These are phyloP conservation scores for Centrocercus urophasianus DNA, from an alignment of 2,113 vertebrate genomes.

Conservation along the genomic window DNA sequence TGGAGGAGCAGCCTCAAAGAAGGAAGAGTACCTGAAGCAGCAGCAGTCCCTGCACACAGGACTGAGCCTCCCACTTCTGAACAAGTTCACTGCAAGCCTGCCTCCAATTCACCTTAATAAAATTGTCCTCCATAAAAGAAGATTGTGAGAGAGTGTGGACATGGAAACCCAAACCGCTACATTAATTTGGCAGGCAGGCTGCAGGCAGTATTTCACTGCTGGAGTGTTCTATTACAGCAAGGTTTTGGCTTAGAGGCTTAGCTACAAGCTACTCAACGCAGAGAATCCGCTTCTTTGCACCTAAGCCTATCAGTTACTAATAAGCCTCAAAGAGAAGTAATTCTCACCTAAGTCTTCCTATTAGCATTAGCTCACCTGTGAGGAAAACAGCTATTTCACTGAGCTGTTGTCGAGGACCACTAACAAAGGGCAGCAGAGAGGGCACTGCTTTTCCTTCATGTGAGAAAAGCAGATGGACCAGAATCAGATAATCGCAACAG, in stretches of 20 bases:
- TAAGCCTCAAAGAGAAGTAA: neutral
- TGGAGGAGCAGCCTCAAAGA: neutral
- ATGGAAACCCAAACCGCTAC: rapidly evolving
- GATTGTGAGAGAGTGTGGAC: rapidly evolving
- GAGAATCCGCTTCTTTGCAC: neutral
- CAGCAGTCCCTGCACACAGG: neutral
- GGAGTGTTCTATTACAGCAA: neutral
- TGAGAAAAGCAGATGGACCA: neutral
- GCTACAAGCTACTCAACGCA: neutral
- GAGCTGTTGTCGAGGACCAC: neutral
- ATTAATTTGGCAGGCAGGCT: neutral
- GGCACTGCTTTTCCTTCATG: neutral
- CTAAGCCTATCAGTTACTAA: neutral
- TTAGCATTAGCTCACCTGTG: neutral
- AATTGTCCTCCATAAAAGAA: neutral
- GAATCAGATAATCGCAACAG: neutral
- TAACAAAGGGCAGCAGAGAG: neutral
- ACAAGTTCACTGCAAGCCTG: neutral
- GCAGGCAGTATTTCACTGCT: rapidly evolving
- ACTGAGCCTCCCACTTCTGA: neutral
- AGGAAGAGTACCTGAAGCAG: neutral
- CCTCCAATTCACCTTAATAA: neutral
- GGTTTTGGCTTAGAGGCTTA: constrained; percentile 6
- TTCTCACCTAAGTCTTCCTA: neutral
- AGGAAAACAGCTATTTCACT: neutral